Evolutionary conservation across 1,140 invertebrate species (phyloP).

Genomic region (Cecropterus lyciades): DNA sequence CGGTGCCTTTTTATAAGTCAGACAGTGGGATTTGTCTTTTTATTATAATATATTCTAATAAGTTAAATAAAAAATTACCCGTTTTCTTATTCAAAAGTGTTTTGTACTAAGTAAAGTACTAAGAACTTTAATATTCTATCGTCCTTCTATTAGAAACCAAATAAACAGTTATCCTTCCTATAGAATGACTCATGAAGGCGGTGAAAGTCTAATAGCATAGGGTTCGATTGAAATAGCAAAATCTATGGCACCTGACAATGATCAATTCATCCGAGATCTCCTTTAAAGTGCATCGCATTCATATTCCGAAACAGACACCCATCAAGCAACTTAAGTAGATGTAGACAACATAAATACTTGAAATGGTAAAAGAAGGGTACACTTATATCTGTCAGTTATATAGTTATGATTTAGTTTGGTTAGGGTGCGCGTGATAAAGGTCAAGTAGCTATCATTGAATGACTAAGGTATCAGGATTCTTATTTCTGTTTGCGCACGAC

Average conservation of each 20-base stretch:
- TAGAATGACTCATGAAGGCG: conserved; percentile 59
- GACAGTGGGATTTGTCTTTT: no score
- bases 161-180: conserved; percentile 15
- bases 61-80: no score
- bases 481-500: conserved; percentile 51
- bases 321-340: conserved; percentile 42
- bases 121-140: not conserved
- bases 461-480: conserved; percentile 43
- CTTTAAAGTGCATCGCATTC: conserved; percentile 45
- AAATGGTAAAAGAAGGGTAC: conserved; percentile 49
- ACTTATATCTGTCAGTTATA: conserved; percentile 47
- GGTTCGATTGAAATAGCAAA: conserved; percentile 66
- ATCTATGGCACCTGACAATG: conserved; percentile 70
- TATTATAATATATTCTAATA: no score
- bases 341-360: conserved; percentile 59
- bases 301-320: conserved; percentile 44
- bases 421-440: conserved; percentile 54
- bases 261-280: conserved; percentile 52
- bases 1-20: no score
- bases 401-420: conserved; percentile 43
- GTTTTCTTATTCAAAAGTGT: no score
- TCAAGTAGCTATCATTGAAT: conserved; percentile 59
- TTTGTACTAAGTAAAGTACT: no score
- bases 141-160: conserved; percentile 5
- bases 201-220: conserved; percentile 64